These are phyloP conservation scores for Siderastrea radians DNA, from an alignment of 92 coral and sea anemone genomes.

Conservation along the genomic window DNA sequence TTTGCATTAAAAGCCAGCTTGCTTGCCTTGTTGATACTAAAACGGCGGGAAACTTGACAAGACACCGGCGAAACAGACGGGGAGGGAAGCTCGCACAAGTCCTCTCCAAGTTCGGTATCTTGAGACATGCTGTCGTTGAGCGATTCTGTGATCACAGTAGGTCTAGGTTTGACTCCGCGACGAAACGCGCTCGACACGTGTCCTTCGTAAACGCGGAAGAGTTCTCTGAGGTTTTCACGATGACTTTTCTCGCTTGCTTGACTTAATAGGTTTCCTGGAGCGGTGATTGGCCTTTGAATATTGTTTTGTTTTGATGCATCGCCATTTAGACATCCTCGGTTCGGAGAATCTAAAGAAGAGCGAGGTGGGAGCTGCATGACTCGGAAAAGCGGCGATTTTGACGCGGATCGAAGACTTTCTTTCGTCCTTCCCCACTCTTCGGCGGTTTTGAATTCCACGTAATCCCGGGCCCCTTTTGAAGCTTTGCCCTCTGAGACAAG, in stretches of 20 bases:
- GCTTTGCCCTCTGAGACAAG: conserved; percentile 86
- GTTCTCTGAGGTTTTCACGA: conserved; percentile 66
- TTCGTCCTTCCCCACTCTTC: conserved; percentile 84
- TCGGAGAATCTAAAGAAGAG: conserved; percentile 23
- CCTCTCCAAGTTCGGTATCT: conserved; percentile 67
- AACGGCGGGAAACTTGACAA: conserved; percentile 55
- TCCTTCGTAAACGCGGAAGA: conserved; percentile 77
- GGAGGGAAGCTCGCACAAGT: conserved; percentile 27
- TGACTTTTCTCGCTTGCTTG: conserved; percentile 49
- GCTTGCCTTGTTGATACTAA: conserved; percentile 70
- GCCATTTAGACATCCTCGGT: conserved; percentile 12
- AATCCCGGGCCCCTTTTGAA: conserved; percentile 82
- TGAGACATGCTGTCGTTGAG: conserved; percentile 35
- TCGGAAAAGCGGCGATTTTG: conserved; percentile 75
- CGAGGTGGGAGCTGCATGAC: conserved; percentile 64
- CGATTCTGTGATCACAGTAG: conserved; percentile 49
- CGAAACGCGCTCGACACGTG: conserved; percentile 76
- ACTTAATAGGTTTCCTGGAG: conserved; percentile 56
- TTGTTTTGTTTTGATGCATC: conserved; percentile 21
- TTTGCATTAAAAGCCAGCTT: conserved; percentile 43
- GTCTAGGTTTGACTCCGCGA: conserved; percentile 75
- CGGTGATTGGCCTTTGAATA: conserved; percentile 67
- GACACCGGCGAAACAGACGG: conserved; percentile 46
- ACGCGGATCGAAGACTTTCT: conserved; percentile 75
- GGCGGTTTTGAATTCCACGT: conserved; percentile 72